A percentile compares a stretch with the other conserved stretches of the same genome.
phyloP scores from a whole-genome alignment of 2,888 invertebrate genomes.

The Polietes domitor region DNA sequence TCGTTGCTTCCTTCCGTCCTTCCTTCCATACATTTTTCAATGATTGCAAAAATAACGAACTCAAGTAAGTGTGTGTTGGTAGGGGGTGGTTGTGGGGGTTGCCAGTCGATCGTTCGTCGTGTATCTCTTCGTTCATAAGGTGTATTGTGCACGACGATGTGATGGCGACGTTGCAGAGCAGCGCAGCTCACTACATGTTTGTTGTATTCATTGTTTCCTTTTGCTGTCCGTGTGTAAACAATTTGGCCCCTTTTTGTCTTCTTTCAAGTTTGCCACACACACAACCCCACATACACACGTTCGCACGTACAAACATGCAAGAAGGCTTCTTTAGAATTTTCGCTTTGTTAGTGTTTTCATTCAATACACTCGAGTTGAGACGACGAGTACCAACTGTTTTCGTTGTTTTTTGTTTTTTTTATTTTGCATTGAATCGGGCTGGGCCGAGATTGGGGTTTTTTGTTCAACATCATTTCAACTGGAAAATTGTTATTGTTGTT shows the following conservation, averaged over 20 bases:
- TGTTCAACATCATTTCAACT: slow-evolving; percentile 56
- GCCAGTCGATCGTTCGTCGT: background rate
- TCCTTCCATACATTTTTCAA: slow-evolving; percentile 20
- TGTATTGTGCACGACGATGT: slow-evolving; percentile 11
- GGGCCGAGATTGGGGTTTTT: slow-evolving; percentile 14
- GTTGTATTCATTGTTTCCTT: slow-evolving; percentile 58
- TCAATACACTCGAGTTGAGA: slow-evolving; percentile 50
- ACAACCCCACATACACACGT: background rate
- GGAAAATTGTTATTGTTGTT: slow-evolving; percentile 56
- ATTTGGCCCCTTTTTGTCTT: slow-evolving; percentile 55
- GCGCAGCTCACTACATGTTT: slow-evolving; percentile 24
- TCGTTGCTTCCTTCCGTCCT: slow-evolving; percentile 30
- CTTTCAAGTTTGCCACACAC: background rate
- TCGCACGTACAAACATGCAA: background rate
- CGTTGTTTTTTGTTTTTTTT: too few relatives aligned
- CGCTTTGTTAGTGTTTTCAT: slow-evolving; percentile 57
- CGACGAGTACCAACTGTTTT: slow-evolving; percentile 39
- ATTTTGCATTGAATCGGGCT: too few relatives aligned
- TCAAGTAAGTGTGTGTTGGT: background rate
- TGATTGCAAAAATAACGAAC: slow-evolving; percentile 11
- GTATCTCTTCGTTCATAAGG: slow-evolving; percentile 5
- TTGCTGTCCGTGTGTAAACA: slow-evolving; percentile 55
- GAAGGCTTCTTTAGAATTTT: slow-evolving; percentile 54
- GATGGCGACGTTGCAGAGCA: too few relatives aligned
- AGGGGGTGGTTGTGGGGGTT: background rate